phyloP scores from a whole-genome alignment of 2,888 invertebrate genomes.

The Zelleria hepariella region DNA sequence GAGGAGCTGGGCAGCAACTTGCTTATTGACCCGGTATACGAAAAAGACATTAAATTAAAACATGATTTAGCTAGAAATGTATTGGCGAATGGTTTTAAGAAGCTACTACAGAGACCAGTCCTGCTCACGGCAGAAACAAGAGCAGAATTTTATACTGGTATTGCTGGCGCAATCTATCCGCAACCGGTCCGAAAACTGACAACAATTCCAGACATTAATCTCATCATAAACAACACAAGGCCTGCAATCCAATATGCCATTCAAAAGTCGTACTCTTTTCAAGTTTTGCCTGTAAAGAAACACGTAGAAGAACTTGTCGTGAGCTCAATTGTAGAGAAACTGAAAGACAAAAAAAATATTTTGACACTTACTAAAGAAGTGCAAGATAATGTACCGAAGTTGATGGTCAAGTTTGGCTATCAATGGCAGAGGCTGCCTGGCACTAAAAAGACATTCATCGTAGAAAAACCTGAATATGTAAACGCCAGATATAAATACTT shows the following conservation, averaged over 20 bases:
- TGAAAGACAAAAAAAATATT: too few species aligned
- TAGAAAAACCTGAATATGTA: constrained; percentile 11
- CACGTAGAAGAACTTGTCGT: not conserved
- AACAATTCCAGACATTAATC: not conserved
- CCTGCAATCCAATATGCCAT: not conserved
- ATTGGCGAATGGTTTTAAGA: not conserved
- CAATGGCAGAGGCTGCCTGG: not conserved
- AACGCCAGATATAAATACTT: constrained; percentile 8
- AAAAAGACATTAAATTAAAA: not conserved
- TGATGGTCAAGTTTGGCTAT: not conserved
- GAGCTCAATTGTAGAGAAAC: too few species aligned
- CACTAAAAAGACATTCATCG: constrained; percentile 5
- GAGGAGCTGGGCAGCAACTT: not conserved
- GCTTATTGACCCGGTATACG: not conserved
- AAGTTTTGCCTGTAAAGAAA: not conserved
- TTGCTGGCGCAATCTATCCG: not conserved
- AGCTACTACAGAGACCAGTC: not conserved
- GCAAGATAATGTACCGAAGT: not conserved
- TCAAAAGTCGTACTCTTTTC: not conserved
- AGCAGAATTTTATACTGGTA: not conserved
- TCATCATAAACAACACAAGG: not conserved
- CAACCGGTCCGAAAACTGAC: not conserved
- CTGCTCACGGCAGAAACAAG: not conserved
- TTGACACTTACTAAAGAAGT: too few species aligned
- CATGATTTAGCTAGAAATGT: not conserved